Evolutionary conservation across 2,888 invertebrate genomes (phyloP).

Genomic region (Galeopsomyia nigrocyanea): DNA sequence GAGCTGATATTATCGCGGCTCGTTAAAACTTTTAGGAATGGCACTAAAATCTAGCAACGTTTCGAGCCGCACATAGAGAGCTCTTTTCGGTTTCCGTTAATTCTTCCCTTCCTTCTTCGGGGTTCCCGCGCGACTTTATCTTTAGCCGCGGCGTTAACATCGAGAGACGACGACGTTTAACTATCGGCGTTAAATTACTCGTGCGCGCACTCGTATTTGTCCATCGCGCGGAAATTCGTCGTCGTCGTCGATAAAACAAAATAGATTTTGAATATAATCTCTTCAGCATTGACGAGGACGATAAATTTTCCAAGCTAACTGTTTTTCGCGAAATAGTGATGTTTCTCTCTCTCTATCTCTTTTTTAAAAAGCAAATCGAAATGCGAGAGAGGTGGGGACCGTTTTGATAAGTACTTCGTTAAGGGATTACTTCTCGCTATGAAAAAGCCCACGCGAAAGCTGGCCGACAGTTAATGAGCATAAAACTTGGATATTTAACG

Average conservation of each 20-base stretch:
- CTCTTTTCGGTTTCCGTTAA: constrained; percentile 39
- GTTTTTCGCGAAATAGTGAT: too few relatives aligned
- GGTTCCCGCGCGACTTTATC: constrained; percentile 19
- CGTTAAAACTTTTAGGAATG: constrained; percentile 47
- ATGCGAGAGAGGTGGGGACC: too few relatives aligned
- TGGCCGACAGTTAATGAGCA: too few relatives aligned
- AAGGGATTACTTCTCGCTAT: too few relatives aligned
- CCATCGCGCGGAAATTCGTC: constrained; percentile 11
- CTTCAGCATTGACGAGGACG: too few relatives aligned
- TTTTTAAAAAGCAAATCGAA: too few relatives aligned
- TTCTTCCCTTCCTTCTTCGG: constrained; percentile 24
- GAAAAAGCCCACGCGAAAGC: too few relatives aligned
- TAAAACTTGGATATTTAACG: too few relatives aligned
- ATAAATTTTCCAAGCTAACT: too few relatives aligned
- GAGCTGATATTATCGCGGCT: constrained; percentile 40
- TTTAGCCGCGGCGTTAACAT: too few relatives aligned
- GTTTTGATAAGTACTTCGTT: too few relatives aligned
- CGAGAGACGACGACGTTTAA: constrained; percentile 32
- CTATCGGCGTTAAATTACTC: constrained; percentile 44
- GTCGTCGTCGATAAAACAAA: constrained; percentile 25
- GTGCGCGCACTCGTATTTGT: constrained; percentile 25
- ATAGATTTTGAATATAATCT: constrained; percentile 14
- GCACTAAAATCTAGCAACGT: constrained; percentile 37
- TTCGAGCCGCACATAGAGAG: constrained; percentile 17
- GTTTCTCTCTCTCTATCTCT: too few relatives aligned